These are phyloP conservation scores for Drosophila greeni DNA, from an alignment of 2,888 invertebrate species.

Conservation along the genomic window DNA sequence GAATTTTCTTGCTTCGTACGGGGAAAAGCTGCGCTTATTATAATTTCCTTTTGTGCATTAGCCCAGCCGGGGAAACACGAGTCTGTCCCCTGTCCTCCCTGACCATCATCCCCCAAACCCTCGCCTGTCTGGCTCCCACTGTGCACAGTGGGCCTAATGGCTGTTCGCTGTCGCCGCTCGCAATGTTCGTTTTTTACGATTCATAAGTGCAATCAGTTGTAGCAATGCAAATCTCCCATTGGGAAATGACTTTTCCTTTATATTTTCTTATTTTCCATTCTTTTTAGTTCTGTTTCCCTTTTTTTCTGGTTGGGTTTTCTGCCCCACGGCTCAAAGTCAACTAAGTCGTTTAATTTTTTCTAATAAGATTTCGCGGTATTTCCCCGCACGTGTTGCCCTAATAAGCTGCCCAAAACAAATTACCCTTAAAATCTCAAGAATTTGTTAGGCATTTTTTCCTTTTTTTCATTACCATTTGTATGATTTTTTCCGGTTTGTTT, in stretches of 20 bases:
- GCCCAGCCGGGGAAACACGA: slow-evolving; percentile 10
- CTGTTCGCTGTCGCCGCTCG: slow-evolving; percentile 52
- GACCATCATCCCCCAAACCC: neutral
- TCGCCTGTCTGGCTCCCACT: slow-evolving; percentile 46
- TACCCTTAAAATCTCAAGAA: slow-evolving; percentile 62
- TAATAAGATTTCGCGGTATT: slow-evolving; percentile 69
- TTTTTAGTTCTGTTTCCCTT: neutral
- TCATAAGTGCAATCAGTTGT: slow-evolving; percentile 54
- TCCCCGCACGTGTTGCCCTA: slow-evolving; percentile 63
- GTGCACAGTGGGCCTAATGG: slow-evolving; percentile 68
- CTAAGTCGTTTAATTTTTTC: slow-evolving; percentile 71
- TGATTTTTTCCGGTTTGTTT: slow-evolving; percentile 24
- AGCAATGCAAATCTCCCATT: slow-evolving; percentile 45
- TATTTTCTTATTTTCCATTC: too few species aligned
- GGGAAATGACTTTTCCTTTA: slow-evolving; percentile 10
- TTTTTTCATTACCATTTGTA: slow-evolving; percentile 26
- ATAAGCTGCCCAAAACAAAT: slow-evolving; percentile 57
- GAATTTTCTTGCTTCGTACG: slow-evolving; percentile 30
- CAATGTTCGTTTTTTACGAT: slow-evolving; percentile 40
- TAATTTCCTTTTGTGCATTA: slow-evolving; percentile 68
- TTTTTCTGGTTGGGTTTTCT: neutral
- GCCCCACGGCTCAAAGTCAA: slow-evolving; percentile 43
- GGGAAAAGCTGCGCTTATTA: slow-evolving; percentile 64
- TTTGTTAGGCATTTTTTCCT: slow-evolving; percentile 28
- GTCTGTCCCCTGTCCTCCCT: neutral